Evolutionary conservation across 2,797 vertebrate species (phyloP).

Genomic region (Nannoperca obscura): DNA sequence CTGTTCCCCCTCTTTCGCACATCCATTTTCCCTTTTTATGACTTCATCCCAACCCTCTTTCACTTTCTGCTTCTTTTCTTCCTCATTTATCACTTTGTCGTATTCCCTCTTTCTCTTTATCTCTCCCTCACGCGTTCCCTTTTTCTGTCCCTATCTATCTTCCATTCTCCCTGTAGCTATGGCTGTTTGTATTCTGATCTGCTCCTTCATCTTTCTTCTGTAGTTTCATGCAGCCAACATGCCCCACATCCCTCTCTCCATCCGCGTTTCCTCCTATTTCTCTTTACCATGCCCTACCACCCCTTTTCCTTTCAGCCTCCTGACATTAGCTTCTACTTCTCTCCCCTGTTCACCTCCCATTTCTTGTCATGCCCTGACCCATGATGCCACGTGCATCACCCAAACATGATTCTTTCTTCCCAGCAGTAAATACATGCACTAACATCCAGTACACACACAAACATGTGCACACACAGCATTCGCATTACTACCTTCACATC

Average conservation of each 20-base stretch:
- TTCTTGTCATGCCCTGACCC: conserved; percentile 25
- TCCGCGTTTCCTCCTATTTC: conserved; percentile 11
- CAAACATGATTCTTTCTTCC: conserved; percentile 30
- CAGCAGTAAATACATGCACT: conserved; percentile 16
- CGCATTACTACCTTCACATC: conserved; percentile 49
- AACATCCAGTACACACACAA: conserved; percentile 27
- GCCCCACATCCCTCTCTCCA: background rate
- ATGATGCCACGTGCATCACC: conserved; percentile 25
- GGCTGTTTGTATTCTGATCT: conserved; percentile 56
- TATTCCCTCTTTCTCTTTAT: conserved; percentile 44
- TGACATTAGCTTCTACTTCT: conserved; percentile 31
- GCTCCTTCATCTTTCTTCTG: conserved; percentile 46
- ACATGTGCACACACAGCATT: conserved; percentile 22
- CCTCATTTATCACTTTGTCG: conserved; percentile 36
- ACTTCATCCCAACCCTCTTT: conserved; percentile 41
- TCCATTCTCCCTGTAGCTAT: conserved; percentile 39
- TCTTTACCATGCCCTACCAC: conserved; percentile 8
- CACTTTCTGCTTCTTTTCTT: conserved; percentile 23
- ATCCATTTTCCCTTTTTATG: conserved; percentile 42
- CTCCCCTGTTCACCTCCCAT: background rate
- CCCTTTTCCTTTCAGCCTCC: conserved; percentile 33
- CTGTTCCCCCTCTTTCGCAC: conserved; percentile 48
- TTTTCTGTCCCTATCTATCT: conserved; percentile 27
- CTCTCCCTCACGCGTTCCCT: conserved; percentile 40
- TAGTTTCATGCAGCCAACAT: conserved; percentile 34